phyloP scores from a whole-genome alignment of 2,888 invertebrate genomes.

The Drosophila koepferae region DNA sequence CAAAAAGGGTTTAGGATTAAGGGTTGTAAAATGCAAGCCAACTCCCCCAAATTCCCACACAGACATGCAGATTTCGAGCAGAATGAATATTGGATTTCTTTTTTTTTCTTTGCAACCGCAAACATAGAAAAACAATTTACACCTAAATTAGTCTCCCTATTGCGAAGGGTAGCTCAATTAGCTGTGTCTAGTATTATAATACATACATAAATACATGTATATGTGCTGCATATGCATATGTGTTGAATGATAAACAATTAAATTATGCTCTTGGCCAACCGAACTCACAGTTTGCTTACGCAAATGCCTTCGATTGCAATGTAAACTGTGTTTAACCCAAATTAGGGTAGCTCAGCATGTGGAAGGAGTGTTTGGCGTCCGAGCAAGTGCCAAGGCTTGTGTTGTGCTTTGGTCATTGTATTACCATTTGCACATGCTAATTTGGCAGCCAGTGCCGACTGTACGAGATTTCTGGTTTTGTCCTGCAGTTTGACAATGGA shows the following conservation, averaged over 20 bases:
- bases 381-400: conserved; percentile 11
- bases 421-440: conserved; percentile 71
- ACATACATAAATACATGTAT: not conserved
- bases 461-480: conserved; percentile 59
- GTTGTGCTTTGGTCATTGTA: conserved; percentile 64
- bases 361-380: not conserved
- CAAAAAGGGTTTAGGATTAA: conserved; percentile 7
- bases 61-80: conserved; percentile 21
- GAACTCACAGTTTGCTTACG: conserved; percentile 12
- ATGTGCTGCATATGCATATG: not conserved
- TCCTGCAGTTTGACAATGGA: conserved; percentile 34
- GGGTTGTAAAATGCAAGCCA: conserved; percentile 29
- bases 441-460: conserved; percentile 38
- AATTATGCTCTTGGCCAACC: conserved; percentile 25
- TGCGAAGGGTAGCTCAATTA: conserved; percentile 9
- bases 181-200: conserved; percentile 20
- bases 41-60: conserved; percentile 7
- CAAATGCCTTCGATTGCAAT: conserved; percentile 45
- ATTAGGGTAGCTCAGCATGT: conserved; percentile 25
- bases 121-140: conserved; percentile 4
- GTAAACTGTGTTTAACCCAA: conserved; percentile 31
- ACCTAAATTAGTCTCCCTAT: not conserved
- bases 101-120: conserved; percentile 5
- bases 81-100: not conserved
- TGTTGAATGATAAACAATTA: conserved; percentile 61